phyloP scores from a whole-genome alignment of 2,797 vertebrate species.

The Melanogrammus aeglefinus region DNA sequence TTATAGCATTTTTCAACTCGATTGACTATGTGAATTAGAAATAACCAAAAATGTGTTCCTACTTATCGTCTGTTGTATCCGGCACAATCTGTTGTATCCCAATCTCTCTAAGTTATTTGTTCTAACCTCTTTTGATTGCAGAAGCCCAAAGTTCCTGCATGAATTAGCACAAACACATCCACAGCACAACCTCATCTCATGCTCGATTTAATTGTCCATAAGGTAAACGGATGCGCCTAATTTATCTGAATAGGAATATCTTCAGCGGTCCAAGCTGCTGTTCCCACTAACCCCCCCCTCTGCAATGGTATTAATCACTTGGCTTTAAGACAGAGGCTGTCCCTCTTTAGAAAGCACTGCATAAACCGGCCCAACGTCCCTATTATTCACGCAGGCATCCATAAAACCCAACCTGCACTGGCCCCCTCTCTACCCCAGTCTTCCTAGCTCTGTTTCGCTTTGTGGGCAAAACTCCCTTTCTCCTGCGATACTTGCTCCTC shows the following conservation, averaged over 20 bases:
- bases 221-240: constrained; percentile 40
- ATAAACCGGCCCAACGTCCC: constrained; percentile 48
- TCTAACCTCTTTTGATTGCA: constrained; percentile 22
- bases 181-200: constrained; percentile 38
- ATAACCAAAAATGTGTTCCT: not conserved
- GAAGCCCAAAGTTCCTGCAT: not conserved
- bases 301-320: constrained; percentile 69
- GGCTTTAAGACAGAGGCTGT: constrained; percentile 61
- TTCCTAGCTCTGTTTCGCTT: constrained; percentile 50
- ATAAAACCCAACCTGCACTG: constrained; percentile 3
- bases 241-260: constrained; percentile 47
- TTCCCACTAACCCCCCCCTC: not conserved
- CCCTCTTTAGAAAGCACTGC: constrained; percentile 50
- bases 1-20: not conserved
- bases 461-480: constrained; percentile 44
- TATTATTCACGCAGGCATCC: constrained; percentile 54
- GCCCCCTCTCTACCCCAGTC: not conserved
- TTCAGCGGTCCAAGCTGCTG: constrained; percentile 25
- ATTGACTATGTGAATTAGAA: not conserved
- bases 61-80: not conserved
- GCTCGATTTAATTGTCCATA: constrained; percentile 53
- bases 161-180: not conserved
- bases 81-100: no score
- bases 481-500: constrained; percentile 27
- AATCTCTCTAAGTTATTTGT: constrained; percentile 19